Percentiles rank a stretch among this genome's conserved stretches.
Evolutionary conservation across 2,888 invertebrate genomes (phyloP).

Genomic region (Sepiola atlantica): DNA sequence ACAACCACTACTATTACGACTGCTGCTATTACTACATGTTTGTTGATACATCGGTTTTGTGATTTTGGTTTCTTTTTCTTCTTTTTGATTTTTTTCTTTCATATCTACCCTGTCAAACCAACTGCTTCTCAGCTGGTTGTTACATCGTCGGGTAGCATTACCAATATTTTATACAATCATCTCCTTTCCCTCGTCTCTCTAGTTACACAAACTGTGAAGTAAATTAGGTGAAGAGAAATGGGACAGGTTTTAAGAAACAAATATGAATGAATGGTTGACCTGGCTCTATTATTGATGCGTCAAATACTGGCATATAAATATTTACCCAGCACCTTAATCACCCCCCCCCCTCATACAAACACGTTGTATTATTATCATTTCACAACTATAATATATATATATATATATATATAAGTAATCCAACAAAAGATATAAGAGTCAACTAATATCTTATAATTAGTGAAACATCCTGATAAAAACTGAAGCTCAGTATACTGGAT

Average conservation of each 20-base stretch:
- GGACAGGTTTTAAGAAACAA: neutral
- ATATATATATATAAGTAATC: no score
- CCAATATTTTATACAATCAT: neutral
- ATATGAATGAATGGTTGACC: neutral
- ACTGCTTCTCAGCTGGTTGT: neutral
- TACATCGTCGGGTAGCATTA: neutral
- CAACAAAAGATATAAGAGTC: no score
- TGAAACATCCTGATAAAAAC: no score
- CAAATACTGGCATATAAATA: neutral
- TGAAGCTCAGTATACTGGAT: no score
- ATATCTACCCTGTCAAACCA: neutral
- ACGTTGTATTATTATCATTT: no score
- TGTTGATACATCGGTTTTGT: neutral
- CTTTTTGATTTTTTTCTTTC: neutral
- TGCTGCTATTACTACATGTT: neutral
- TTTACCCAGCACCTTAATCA: no score
- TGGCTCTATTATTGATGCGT: neutral
- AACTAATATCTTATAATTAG: no score
- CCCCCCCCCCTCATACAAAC: neutral
- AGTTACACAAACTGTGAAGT: neutral
- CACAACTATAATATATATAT: no score
- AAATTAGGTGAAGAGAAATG: no score
- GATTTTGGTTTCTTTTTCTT: neutral
- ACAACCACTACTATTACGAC: no score
- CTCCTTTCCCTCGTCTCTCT: neutral